Conservation (phyloP, 2,113 vertebrate species). For the Trichomycterus rosablanca region DNA sequence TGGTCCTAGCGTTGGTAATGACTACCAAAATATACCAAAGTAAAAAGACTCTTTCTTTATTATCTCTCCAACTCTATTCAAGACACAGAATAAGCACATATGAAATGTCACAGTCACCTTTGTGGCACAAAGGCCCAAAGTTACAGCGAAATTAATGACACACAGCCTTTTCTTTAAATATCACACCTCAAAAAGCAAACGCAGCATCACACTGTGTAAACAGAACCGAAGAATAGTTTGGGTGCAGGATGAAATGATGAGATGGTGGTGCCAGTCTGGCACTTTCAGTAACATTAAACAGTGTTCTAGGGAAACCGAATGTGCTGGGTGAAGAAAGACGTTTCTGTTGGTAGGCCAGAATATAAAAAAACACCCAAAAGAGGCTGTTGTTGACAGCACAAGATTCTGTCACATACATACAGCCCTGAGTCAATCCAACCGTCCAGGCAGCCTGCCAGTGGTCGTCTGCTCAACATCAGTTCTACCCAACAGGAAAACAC, state of each 20-base stretch:
- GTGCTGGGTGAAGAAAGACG: no score
- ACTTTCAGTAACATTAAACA: no score
- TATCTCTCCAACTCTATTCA: no score
- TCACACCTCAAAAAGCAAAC: conserved; percentile 3
- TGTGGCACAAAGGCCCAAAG: conserved; percentile 17
- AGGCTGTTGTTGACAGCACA: not conserved
- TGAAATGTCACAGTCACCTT: conserved; percentile 27
- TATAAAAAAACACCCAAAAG: no score
- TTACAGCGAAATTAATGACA: conserved; percentile 29
- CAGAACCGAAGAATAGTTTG: not conserved
- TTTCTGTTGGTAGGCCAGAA: no score
- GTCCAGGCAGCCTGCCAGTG: conserved; percentile 58
- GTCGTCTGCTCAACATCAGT: conserved; percentile 46
- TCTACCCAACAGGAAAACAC: conserved; percentile 41
- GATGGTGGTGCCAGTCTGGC: not conserved
- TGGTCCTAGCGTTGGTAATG: no score
- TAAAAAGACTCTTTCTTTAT: no score
- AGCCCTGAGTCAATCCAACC: not conserved
- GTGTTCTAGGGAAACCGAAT: no score
- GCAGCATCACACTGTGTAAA: not conserved
- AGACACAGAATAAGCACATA: conserved; percentile 7
- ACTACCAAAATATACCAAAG: no score
- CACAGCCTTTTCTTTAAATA: conserved; percentile 10
- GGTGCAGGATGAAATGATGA: not conserved
- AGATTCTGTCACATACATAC: not conserved